These are phyloP conservation scores for Larimichthys crocea DNA, from an alignment of 2,113 vertebrate genomes.

Conservation along the genomic window DNA sequence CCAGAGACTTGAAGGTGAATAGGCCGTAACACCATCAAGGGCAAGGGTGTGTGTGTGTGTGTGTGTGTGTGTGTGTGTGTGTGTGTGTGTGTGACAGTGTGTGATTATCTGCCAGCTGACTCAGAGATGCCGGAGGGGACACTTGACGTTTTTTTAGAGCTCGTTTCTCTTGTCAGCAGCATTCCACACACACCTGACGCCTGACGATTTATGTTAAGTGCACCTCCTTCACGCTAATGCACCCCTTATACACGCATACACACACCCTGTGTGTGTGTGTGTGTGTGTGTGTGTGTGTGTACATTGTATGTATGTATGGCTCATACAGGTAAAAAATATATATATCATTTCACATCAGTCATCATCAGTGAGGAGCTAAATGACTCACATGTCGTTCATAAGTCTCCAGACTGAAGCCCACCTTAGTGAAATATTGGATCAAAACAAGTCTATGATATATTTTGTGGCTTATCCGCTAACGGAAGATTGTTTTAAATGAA, in stretches of 20 bases:
- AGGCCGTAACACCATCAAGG: slow-evolving; percentile 36
- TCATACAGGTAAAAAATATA: background rate
- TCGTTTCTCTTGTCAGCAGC: slow-evolving; percentile 51
- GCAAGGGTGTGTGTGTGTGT: background rate
- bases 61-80: background rate
- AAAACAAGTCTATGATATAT: background rate
- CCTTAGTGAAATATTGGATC: background rate
- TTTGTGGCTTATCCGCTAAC: background rate
- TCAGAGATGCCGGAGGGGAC: slow-evolving; percentile 57
- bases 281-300: too few relatives aligned
- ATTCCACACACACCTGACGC: slow-evolving; percentile 73
- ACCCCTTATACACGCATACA: background rate
- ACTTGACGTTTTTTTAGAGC: slow-evolving; percentile 50
- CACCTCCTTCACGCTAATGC: background rate
- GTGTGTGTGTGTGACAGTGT: background rate
- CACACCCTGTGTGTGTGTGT: background rate
- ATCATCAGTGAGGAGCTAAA: too few relatives aligned
- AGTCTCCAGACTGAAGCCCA: background rate
- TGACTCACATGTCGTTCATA: background rate
- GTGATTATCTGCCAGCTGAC: slow-evolving; percentile 67
- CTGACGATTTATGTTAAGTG: slow-evolving; percentile 37
- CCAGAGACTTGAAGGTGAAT: slow-evolving; percentile 41
- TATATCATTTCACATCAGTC: too few relatives aligned
- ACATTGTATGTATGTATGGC: background rate
- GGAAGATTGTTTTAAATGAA: slow-evolving; percentile 5